Evolutionary conservation across 2,113 vertebrate species (phyloP).

Genomic region (Meleagris gallopavo): DNA sequence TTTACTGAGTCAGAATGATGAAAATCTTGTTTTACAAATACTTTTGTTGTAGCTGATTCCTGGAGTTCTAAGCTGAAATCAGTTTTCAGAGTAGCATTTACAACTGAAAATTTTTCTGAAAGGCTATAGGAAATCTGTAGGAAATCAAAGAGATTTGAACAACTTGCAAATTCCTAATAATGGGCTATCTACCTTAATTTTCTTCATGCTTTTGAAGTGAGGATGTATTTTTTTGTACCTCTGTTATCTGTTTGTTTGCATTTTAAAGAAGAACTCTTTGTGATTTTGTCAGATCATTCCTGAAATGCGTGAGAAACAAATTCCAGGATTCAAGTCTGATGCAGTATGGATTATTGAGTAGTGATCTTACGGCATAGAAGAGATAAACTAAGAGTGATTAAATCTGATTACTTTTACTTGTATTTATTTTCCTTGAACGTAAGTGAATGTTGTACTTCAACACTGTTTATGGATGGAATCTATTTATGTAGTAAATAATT

Average conservation of each 20-base stretch:
- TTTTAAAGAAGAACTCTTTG: background rate
- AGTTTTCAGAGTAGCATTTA: background rate
- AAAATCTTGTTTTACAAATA: background rate
- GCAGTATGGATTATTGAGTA: background rate
- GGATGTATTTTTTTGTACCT: background rate
- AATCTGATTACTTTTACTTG: background rate
- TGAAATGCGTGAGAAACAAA: background rate
- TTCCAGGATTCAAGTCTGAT: background rate
- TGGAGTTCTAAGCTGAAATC: background rate
- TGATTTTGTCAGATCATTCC: background rate
- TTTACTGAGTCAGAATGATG: background rate
- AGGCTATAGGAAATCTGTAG: background rate
- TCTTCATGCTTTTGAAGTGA: background rate
- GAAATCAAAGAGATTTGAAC: background rate
- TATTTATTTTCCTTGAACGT: background rate
- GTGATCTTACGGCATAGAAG: background rate
- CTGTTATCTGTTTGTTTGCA: background rate
- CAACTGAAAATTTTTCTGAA: background rate
- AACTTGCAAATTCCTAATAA: background rate
- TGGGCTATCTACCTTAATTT: background rate
- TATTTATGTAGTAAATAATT: background rate
- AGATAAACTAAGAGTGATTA: background rate
- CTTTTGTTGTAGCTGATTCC: background rate
- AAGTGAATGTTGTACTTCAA: background rate
- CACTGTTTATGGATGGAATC: background rate